Evolutionary conservation across 2,113 vertebrate species (phyloP).

Genomic region (Neomonachus schauinslandi): DNA sequence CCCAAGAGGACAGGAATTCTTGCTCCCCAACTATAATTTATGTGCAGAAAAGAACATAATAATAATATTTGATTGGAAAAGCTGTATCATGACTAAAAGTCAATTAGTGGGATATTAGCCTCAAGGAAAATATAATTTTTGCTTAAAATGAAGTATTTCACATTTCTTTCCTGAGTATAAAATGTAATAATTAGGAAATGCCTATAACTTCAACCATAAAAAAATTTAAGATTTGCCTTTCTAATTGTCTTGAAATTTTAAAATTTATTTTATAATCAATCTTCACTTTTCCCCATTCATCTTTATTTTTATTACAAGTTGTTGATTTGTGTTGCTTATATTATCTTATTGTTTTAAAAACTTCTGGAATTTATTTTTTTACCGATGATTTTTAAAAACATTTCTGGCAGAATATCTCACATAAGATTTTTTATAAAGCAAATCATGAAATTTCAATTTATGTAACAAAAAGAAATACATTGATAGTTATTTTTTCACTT

Average conservation of each 20-base stretch:
- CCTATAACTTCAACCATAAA: not conserved
- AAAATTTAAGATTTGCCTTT: not conserved
- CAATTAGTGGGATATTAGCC: not conserved
- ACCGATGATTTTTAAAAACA: not conserved
- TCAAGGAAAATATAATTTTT: not conserved
- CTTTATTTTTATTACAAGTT: not conserved
- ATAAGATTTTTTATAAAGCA: not conserved
- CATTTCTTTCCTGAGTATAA: not conserved
- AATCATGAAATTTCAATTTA: not conserved
- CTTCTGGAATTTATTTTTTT: not conserved
- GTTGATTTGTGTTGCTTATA: not conserved
- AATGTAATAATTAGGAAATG: not conserved
- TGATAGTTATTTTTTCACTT: not conserved
- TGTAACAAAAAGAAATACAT: not conserved
- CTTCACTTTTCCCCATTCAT: not conserved
- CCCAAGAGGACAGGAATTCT: not conserved
- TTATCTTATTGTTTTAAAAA: not conserved
- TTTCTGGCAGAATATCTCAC: not conserved
- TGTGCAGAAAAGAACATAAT: not conserved
- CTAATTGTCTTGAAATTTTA: not conserved
- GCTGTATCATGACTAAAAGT: not conserved
- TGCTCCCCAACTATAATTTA: not conserved
- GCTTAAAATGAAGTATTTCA: not conserved
- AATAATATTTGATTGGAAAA: not conserved
- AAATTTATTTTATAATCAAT: not conserved